Evolutionary conservation across 2,113 vertebrate species (phyloP).

Genomic region (Nibea albiflora): DNA sequence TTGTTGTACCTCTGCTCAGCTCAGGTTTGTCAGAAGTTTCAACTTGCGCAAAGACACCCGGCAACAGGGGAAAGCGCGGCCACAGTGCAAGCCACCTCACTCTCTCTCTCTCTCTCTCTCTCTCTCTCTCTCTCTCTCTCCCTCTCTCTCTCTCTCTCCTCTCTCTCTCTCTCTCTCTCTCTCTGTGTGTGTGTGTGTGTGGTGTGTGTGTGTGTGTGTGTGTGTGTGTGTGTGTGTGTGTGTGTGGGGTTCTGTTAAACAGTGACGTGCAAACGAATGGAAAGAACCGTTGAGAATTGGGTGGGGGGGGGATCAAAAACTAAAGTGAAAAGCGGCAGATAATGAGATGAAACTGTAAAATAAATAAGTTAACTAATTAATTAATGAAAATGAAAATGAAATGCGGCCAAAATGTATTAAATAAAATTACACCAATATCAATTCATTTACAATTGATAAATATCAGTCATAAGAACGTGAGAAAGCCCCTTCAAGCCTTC

Average conservation of each 20-base stretch:
- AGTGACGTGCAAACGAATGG: neutral
- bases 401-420: too few species aligned
- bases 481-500: neutral
- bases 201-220: too few species aligned
- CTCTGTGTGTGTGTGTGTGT: neutral
- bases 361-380: too few species aligned
- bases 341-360: neutral
- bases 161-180: too few species aligned
- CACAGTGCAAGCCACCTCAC: neutral
- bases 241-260: neutral
- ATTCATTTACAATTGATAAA: neutral
- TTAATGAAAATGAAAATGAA: too few species aligned
- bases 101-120: neutral
- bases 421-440: neutral
- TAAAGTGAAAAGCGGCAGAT: neutral
- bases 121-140: neutral
- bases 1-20: neutral
- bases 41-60: neutral
- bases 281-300: neutral
- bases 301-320: too few species aligned
- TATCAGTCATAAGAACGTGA: neutral
- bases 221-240: neutral
- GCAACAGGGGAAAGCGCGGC: slow-evolving; percentile 16
- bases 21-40: neutral
- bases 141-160: neutral